phyloP scores from a whole-genome alignment of 2,797 vertebrate genomes.

The Pterois miles region DNA sequence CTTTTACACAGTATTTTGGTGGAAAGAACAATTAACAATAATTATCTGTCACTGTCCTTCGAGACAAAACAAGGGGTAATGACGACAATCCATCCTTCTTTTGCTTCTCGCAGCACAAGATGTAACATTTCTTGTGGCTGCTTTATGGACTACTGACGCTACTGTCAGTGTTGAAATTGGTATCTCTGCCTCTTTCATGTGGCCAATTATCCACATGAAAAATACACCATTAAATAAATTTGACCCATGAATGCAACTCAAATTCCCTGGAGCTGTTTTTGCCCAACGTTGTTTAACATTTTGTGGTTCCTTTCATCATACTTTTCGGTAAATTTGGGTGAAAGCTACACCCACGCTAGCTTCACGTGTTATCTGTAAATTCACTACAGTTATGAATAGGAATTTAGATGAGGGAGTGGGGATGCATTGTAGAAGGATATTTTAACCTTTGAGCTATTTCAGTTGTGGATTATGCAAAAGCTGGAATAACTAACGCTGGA shows the following conservation, averaged over 20 bases:
- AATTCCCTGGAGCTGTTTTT: constrained; percentile 38
- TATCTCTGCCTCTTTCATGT: constrained; percentile 56
- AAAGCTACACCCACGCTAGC: constrained; percentile 4
- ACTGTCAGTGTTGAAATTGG: constrained; percentile 29
- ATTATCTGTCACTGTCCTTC: not conserved
- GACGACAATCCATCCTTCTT: not conserved
- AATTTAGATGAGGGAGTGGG: constrained; percentile 25
- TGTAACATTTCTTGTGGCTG: constrained; percentile 13
- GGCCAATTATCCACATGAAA: constrained; percentile 65
- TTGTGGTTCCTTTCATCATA: constrained; percentile 50
- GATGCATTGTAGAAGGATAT: not conserved
- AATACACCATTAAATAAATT: constrained; percentile 64
- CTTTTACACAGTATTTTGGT: not conserved
- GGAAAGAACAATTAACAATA: constrained; percentile 17
- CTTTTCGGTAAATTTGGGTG: constrained; percentile 36
- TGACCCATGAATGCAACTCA: constrained; percentile 47
- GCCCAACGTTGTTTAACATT: constrained; percentile 46
- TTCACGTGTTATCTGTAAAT: constrained; percentile 21
- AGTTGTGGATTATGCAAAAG: constrained; percentile 44
- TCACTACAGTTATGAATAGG: not conserved
- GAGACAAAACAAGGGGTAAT: constrained; percentile 19
- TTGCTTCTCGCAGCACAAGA: constrained; percentile 3
- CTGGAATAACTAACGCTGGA: constrained; percentile 13
- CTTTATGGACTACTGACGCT: constrained; percentile 29
- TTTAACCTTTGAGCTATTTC: constrained; percentile 50